phyloP scores from a whole-genome alignment of 2,888 invertebrate species.

The Teleiodes luculella region DNA sequence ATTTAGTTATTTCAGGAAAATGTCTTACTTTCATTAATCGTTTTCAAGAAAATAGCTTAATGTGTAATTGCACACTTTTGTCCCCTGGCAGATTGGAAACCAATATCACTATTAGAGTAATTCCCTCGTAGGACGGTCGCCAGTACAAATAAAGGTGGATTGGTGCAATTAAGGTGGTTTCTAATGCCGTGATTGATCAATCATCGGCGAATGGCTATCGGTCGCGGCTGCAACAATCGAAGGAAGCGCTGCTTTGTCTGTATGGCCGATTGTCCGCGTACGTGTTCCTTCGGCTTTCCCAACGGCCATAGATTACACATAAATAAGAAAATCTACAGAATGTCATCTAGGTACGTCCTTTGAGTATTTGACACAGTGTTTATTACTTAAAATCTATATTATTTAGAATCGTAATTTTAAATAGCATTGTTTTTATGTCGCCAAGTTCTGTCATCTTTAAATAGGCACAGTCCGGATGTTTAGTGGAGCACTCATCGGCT shows the following conservation, averaged over 20 bases:
- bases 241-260: conserved; percentile 62
- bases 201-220: conserved; percentile 43
- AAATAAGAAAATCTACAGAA: not conserved
- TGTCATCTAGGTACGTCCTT: not conserved
- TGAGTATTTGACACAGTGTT: too few relatives aligned
- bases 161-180: conserved; percentile 68
- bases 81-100: not conserved
- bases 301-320: conserved; percentile 31
- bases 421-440: too few relatives aligned
- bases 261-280: conserved; percentile 50
- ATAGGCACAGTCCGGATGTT: too few relatives aligned
- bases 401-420: too few relatives aligned
- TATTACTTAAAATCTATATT: too few relatives aligned
- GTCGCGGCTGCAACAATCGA: conserved; percentile 50
- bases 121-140: conserved; percentile 34
- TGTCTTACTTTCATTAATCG: conserved; percentile 3
- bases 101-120: conserved; percentile 16
- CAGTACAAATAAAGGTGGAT: conserved; percentile 69
- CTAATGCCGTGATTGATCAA: conserved; percentile 76
- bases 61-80: not conserved
- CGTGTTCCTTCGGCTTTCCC: conserved; percentile 44
- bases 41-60: not conserved
- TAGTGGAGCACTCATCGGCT: too few relatives aligned
- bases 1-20: conserved; percentile 8
- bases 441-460: too few relatives aligned